These are phyloP conservation scores for Vireo altiloquus DNA, from an alignment of 2,113 vertebrate species.

Conservation along the genomic window DNA sequence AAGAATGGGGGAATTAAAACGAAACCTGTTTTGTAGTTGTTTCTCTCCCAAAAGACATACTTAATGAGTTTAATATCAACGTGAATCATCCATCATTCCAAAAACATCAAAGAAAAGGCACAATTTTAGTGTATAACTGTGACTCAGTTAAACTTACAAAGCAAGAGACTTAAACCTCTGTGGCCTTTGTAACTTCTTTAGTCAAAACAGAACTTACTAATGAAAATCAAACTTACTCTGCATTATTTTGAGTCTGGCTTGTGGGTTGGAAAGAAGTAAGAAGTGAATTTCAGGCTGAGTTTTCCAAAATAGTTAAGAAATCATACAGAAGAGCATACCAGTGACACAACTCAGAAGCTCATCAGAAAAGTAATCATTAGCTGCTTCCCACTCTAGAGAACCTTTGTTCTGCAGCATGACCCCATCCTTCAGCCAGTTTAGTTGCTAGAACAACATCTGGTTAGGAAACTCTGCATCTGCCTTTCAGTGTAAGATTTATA, in stretches of 20 bases:
- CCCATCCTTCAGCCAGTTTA: neutral
- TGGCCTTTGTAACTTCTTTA: neutral
- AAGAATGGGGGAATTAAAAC: neutral
- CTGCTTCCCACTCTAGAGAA: neutral
- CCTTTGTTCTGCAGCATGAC: neutral
- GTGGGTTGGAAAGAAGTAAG: neutral
- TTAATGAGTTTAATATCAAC: constrained; percentile 23
- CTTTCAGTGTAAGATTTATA: neutral
- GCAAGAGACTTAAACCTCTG: neutral
- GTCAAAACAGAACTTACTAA: neutral
- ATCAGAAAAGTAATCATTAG: neutral
- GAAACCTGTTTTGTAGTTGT: neutral
- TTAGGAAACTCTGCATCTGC: neutral
- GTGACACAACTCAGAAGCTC: neutral
- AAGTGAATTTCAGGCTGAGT: neutral
- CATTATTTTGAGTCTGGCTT: neutral
- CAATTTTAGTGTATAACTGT: neutral
- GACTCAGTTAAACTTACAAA: neutral
- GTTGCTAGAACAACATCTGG: neutral
- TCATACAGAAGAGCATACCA: neutral
- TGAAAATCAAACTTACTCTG: neutral
- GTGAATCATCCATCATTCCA: neutral
- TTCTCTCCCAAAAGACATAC: neutral
- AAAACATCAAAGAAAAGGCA: neutral
- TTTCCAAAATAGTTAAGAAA: neutral